Percentiles rank a stretch among this genome's conserved stretches.
phyloP scores from a whole-genome alignment of 2,113 vertebrate species.

The Spilogale gracilis region DNA sequence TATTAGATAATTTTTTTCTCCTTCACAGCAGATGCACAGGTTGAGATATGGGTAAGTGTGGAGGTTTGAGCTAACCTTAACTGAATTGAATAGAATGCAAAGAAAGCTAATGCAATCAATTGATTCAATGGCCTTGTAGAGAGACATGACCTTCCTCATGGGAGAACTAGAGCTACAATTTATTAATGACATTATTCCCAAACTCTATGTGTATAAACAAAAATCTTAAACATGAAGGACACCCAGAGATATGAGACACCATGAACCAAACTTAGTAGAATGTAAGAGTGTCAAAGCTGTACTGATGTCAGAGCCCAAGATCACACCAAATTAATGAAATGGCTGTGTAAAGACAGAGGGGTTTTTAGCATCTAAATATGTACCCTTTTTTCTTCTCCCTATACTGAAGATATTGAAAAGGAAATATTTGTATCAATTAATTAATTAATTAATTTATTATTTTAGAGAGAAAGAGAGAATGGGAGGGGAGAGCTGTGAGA shows the following conservation, averaged over 20 bases:
- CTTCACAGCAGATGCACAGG: neutral
- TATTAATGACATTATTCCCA: slow-evolving; percentile 62
- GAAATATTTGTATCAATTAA: neutral
- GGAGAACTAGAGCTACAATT: slow-evolving; percentile 34
- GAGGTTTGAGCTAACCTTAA: slow-evolving; percentile 23
- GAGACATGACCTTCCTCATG: neutral
- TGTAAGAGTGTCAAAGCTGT: neutral
- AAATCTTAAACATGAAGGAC: slow-evolving; percentile 46
- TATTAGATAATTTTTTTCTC: slow-evolving; percentile 6
- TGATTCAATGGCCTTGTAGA: neutral
- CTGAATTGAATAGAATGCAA: slow-evolving; percentile 52
- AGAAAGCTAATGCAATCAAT: slow-evolving; percentile 51
- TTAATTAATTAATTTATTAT: neutral
- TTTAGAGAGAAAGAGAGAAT: neutral
- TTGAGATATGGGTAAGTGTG: neutral
- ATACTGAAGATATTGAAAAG: neutral
- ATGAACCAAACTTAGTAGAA: neutral
- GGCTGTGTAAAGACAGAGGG: neutral
- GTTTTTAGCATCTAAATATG: neutral
- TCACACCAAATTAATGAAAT: slow-evolving; percentile 39
- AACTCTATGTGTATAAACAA: slow-evolving; percentile 36
- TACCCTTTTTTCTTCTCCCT: neutral
- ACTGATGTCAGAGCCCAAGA: neutral
- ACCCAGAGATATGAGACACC: neutral
- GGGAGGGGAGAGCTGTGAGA: neutral